Conservation (phyloP, 2,797 vertebrate genomes). For the Taeniopygia guttata region DNA sequence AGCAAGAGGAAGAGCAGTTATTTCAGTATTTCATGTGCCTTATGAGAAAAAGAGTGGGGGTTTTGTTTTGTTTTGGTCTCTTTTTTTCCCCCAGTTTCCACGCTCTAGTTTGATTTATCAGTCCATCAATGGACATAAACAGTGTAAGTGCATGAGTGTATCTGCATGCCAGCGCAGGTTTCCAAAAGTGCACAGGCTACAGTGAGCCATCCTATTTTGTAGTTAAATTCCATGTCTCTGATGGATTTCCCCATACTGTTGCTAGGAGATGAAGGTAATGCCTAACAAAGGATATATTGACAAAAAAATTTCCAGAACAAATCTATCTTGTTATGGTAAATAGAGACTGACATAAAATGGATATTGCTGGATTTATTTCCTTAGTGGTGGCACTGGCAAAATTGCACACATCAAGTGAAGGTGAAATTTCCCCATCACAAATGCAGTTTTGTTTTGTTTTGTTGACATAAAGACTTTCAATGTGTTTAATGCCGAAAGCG, state of each 20-base stretch:
- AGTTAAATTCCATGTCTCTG: slow-evolving; percentile 67
- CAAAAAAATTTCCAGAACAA: slow-evolving; percentile 45
- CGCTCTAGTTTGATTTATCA: not conserved
- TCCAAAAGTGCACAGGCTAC: slow-evolving; percentile 39
- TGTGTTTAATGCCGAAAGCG: not conserved
- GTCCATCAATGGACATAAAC: not conserved
- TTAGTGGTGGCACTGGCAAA: not conserved
- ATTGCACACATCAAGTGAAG: not conserved
- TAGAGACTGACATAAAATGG: slow-evolving; percentile 9
- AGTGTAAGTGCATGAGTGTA: not conserved
- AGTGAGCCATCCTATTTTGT: slow-evolving; percentile 54
- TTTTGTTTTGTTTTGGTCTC: not conserved
- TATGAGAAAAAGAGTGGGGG: rapidly evolving
- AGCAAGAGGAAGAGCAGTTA: not conserved
- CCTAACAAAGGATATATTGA: slow-evolving; percentile 65
- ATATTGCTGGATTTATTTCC: slow-evolving; percentile 50
- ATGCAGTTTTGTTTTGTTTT: not conserved
- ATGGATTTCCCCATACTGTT: slow-evolving; percentile 76
- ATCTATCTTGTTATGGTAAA: slow-evolving; percentile 60
- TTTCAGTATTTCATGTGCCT: not conserved
- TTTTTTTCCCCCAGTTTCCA: not conserved
- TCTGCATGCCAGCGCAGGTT: slow-evolving; percentile 50
- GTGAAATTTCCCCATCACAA: not conserved
- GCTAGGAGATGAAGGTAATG: slow-evolving; percentile 76
- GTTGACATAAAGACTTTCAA: slow-evolving; percentile 8